Base-by-base conservation (phyloP, 2,797 vertebrate genomes). In the Silurus lanzhouensis region DNA sequence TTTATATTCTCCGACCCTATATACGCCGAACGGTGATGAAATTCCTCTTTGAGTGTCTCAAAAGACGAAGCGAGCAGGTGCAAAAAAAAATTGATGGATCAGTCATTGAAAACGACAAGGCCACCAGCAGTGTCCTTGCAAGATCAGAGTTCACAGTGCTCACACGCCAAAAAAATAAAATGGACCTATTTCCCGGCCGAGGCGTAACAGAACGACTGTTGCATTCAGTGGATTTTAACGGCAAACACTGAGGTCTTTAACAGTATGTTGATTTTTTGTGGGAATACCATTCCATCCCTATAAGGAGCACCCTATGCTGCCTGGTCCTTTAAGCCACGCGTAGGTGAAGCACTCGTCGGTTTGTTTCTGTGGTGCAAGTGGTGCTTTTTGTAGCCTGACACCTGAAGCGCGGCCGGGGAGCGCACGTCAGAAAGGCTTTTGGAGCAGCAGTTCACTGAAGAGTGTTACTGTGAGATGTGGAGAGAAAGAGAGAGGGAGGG, bases 21-120 rank as follows among this genome's bases (percentile, higher is more conserved):
- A 44, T 44, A 46, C 6, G 22, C 61, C 25, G 61, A 84, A 27
- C 61, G 44, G 31, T 15, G 83, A 84, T 74, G 64, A 67, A 61
- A 77, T 64, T 67, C 31, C 52, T 48, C n/a, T 13, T 46, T 14
- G 19, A 64, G n/a, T 13, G 6, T 57, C 44, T 85, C 58, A 81
- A 85, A 75, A 48, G 58, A 75, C 44, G 22, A 75, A 80, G 61
- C 17, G 78, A 57, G 76, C 67, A 64, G 88, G 88, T 89, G 88
- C 91, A 87, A 93, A 87, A 91, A 87, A 91, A 89, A 91, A 91
- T 91, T 91, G 89, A 7, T 0, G 85, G 81, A 58, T 89, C 92
- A 91, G 85, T 84, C 91, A 83, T 78, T 68, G 76, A 83, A 85
- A 89, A 86, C 89, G 61, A 85, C 82, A 76, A 76, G 66, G 84